Conservation (phyloP, 2,113 vertebrate species). For the Eudyptes chrysolophus region DNA sequence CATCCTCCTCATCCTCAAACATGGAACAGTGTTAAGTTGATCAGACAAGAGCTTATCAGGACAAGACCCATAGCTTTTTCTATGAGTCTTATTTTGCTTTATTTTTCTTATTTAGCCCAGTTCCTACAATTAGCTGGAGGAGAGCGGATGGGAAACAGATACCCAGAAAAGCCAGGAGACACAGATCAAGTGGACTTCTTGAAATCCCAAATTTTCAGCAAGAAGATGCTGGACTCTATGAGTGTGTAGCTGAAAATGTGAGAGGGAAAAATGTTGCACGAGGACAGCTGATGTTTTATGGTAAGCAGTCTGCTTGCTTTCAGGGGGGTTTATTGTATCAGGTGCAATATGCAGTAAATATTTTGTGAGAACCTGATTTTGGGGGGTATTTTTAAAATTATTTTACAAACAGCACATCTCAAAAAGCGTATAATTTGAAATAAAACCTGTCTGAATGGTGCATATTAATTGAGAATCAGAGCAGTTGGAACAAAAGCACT, state of each 20-base stretch:
- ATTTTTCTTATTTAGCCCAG: slow-evolving; percentile 75
- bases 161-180: slow-evolving; percentile 87
- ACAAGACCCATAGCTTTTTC: fast-evolving
- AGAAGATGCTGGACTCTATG: slow-evolving; percentile 89
- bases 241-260: slow-evolving; percentile 93
- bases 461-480: background rate
- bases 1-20: background rate
- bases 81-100: background rate
- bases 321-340: background rate
- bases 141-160: slow-evolving; percentile 86
- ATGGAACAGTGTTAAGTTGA: background rate
- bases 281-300: slow-evolving; percentile 94
- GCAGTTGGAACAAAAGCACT: background rate
- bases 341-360: background rate
- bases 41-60: background rate
- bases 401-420: background rate
- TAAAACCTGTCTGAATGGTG: background rate
- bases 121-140: slow-evolving; percentile 90
- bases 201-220: slow-evolving; percentile 98
- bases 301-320: slow-evolving; percentile 71
- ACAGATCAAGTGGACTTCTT: slow-evolving; percentile 87
- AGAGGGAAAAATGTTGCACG: slow-evolving; percentile 89
- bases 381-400: background rate
- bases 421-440: background rate
- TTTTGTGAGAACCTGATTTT: background rate